Evolutionary conservation across 2,888 invertebrate species (phyloP).

Genomic region (Oasisia sp.): DNA sequence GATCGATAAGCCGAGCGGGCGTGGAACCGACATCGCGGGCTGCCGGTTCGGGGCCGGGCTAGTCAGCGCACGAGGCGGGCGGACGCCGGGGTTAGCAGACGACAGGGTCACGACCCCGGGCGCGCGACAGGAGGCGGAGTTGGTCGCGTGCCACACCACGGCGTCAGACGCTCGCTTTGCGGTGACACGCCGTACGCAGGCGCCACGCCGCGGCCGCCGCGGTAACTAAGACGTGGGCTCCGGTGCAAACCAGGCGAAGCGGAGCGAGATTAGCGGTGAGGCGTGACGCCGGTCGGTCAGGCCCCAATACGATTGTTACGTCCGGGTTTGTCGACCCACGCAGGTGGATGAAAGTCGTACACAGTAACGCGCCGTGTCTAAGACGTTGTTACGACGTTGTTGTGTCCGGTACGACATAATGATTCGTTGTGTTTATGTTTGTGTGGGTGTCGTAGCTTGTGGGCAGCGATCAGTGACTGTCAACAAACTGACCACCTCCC

Average conservation of each 20-base stretch:
- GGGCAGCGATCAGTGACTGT: neutral
- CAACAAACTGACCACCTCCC: neutral
- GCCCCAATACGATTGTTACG: neutral
- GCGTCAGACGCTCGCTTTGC: neutral
- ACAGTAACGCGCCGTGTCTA: neutral
- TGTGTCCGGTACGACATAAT: neutral
- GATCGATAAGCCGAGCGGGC: neutral
- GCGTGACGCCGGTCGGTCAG: neutral
- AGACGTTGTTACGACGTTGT: neutral
- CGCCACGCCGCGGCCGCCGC: neutral
- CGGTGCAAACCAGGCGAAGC: neutral
- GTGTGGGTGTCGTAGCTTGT: neutral
- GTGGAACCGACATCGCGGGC: neutral
- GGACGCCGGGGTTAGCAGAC: neutral
- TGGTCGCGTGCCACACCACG: slow-evolving; percentile 4
- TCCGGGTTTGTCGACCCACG: neutral
- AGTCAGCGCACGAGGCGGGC: neutral
- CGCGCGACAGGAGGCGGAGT: neutral
- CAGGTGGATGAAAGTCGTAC: neutral
- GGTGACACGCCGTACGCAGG: slow-evolving; percentile 13
- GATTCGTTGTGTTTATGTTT: neutral
- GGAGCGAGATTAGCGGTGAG: neutral
- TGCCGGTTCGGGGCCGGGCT: neutral
- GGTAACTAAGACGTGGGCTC: neutral
- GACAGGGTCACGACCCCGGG: neutral